These are phyloP conservation scores for Stictonetta naevosa DNA, from an alignment of 2,113 vertebrate species.

Conservation along the genomic window DNA sequence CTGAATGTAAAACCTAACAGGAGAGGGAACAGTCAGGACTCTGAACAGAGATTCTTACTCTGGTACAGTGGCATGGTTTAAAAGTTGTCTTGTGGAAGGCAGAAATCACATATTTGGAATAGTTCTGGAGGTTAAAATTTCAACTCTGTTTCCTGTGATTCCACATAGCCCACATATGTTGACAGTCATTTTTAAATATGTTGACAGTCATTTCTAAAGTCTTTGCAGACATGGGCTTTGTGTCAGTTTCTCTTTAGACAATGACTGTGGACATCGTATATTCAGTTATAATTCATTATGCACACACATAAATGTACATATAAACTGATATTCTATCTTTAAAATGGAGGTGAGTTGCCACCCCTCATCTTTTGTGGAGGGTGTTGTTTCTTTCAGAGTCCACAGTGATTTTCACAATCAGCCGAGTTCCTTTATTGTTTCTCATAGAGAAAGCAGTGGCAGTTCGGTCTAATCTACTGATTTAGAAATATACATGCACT, in stretches of 20 bases:
- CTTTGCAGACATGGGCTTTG: neutral
- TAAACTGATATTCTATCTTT: neutral
- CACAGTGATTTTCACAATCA: neutral
- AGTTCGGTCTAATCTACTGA: neutral
- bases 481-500: neutral
- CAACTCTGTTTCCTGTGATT: neutral
- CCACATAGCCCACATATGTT: rapidly evolving
- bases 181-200: neutral
- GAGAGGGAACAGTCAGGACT: neutral
- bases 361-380: neutral
- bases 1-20: neutral
- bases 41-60: neutral
- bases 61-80: neutral
- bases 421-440: neutral
- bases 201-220: neutral
- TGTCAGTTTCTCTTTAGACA: neutral
- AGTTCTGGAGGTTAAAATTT: neutral
- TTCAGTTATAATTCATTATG: neutral
- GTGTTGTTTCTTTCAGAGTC: neutral
- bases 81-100: neutral
- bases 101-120: neutral
- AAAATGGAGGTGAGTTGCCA: neutral
- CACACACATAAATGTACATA: neutral
- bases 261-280: neutral
- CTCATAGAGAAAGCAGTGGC: neutral